A percentile compares a stretch with the other conserved stretches of the same genome.
Conservation (phyloP, 2,113 vertebrate genomes). For the Dipodomys ordii region DNA sequence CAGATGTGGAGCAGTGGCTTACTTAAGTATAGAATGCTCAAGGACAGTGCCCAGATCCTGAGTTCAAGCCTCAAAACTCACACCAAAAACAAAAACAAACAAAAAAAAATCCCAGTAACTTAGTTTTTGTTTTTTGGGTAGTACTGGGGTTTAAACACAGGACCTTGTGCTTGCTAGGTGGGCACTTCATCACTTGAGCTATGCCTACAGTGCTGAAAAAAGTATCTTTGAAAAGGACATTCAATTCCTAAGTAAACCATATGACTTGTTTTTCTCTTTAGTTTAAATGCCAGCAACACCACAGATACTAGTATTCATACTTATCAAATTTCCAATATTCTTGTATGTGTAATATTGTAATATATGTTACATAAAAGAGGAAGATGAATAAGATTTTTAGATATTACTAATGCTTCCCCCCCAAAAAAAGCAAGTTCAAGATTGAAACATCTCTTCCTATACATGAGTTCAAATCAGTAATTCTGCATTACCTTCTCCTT, state of each 20-base stretch:
- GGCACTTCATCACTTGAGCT: no score
- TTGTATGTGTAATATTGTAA: background rate
- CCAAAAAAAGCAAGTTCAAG: background rate
- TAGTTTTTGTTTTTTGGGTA: no score
- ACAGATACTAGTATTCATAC: background rate
- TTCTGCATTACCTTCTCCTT: conserved; percentile 93
- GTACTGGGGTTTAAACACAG: no score
- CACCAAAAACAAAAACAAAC: background rate
- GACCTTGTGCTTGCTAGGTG: no score
- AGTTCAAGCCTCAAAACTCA: no score
- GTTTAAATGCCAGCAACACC: conserved; percentile 33
- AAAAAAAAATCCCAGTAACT: no score
- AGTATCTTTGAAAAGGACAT: background rate
- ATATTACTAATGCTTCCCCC: background rate
- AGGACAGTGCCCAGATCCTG: no score
- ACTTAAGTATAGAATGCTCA: background rate
- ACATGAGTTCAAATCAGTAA: background rate
- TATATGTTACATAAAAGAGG: background rate
- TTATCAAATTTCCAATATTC: background rate
- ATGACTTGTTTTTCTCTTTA: background rate
- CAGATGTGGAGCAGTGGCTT: no score
- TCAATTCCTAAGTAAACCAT: conserved; percentile 41
- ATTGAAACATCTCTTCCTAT: background rate
- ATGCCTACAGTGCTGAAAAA: background rate
- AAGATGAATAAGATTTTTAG: background rate